Base-by-base conservation (phyloP, 1,140 invertebrate genomes). In the Pinna nobilis region DNA sequence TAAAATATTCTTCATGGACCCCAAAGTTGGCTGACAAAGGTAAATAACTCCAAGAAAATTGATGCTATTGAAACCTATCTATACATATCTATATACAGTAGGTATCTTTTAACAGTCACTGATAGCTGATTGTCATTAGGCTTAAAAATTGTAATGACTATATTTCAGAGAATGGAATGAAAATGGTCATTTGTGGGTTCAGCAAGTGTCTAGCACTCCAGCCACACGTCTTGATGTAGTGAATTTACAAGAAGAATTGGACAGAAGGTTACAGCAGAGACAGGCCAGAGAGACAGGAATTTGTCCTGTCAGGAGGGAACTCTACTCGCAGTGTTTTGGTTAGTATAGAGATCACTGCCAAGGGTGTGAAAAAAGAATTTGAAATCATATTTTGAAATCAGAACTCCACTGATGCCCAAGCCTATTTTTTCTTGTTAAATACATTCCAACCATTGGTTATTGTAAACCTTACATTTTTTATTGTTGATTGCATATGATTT, bases 301-400 rank as follows among this genome's bases (percentile, higher is more conserved):
- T 81, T 99, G 98, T 90, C 96, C 97, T 0, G 94, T 98, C 55
- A 91, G 98, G 53, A 90, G 97, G 57, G 94, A 98, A 87, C 92
- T 99, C 0, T 99, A 98, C 86, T 95, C 95, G 1, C 97, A 99
- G 89, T 97, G 97, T 87, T 99, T 99, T 89, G 96, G 96, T 95
- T 92, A 91, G 85, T 76, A 11, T n/a, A n/a, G n/a, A n/a, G n/a
- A n/a, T 20, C 11, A 39, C 5, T 20, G 33, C 6, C 18, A 33
- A 20, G 2, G 15, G 15, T 7, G 15, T 47, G n/a, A n/a, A n/a
- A n/a, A 49, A 39, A 28, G 25, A 32, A 11, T 44, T 59, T 35
- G 25, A 53, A 13, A 20, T 53, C 25, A 53, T 20, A 25, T 13
- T 32, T 59, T 32, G 37, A 20, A 15, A 39, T 15, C 13, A 39